Evolutionary conservation across 2,797 vertebrate genomes (phyloP), one percentile per base, ranked within the genome.

Genomic region (Paguma larvata): DNA sequence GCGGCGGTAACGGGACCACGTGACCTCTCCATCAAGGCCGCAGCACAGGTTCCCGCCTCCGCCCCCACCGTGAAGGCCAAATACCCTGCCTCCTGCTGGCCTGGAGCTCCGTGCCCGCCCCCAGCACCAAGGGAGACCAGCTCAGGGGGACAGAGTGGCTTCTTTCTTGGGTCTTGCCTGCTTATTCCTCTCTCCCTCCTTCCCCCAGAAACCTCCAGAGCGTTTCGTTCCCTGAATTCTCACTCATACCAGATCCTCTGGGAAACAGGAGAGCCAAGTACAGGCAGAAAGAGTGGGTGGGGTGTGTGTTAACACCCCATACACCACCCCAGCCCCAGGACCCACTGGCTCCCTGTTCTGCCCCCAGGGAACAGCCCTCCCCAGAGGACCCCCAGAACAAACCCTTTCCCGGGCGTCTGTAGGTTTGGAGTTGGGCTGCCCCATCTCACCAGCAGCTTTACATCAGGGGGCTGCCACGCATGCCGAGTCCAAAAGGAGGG

Each of bases 371-470:
- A 1, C 3, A 2, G 53, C 34, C 85, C 46, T n/a, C 41, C 65
- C 77, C 13, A 5, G 18, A 27, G 14, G 32, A 6, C 7, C 51
- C 48, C 68, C 38, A 34, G 62, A 51, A 73, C 5, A 11, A 25
- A 23, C 19, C 83, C 65, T 70, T 62, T 51, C 19, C 30, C 27
- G 38, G 48, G 34, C 46, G 38, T n/a, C 77, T 72, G 67, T 46
- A 1, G 0, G 21, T 56, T 14, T 48, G 80, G 2, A 63, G 19
- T 34, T 44, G 44, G 14, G 51, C 1, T 0, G 0, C 48, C 38
- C n/a, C 68, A 27, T 12, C n/a, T 53, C 59, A 30, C 59, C 65
- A 72, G 34, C 48, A 63, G 77, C 59, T 44, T 38, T 14, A n/a
- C 0, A 6, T 11, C 34, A 30, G 59, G 67, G 32, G 41, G 21